Conservation (phyloP, 2,797 vertebrate genomes). For the Huso huso region DNA sequence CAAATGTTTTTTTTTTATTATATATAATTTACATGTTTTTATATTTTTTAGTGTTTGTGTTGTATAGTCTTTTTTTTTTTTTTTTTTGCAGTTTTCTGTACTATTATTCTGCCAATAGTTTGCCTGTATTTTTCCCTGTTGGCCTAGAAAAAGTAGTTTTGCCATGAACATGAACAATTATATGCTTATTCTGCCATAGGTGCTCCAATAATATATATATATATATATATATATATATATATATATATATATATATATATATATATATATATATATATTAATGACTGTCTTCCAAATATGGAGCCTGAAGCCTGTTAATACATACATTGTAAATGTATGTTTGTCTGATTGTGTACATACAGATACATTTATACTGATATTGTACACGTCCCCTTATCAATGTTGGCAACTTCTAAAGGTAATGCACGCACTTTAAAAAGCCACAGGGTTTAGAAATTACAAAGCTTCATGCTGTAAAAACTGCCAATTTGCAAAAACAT, state of each 20-base stretch:
- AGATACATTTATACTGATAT: constrained; percentile 26
- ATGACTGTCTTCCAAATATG: constrained; percentile 53
- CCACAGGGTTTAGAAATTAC: constrained; percentile 54
- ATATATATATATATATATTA: constrained; percentile 21
- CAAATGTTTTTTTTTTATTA: not conserved
- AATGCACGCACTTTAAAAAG: constrained; percentile 77
- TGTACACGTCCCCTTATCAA: constrained; percentile 29
- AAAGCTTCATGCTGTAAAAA: constrained; percentile 38
- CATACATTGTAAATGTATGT: constrained; percentile 24
- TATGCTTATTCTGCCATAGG: constrained; percentile 53
- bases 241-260: too few species aligned
- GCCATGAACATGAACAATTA: constrained; percentile 48
- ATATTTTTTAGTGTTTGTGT: constrained; percentile 21
- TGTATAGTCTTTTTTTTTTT: constrained; percentile 35
- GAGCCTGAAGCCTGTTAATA: constrained; percentile 30
- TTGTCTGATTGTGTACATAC: constrained; percentile 38
- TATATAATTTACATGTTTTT: not conserved
- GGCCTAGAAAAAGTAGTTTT: constrained; percentile 49
- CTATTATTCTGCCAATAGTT: constrained; percentile 52
- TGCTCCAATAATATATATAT: constrained; percentile 29
- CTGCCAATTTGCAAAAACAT: constrained; percentile 73
- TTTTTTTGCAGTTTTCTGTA: constrained; percentile 28
- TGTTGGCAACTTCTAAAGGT: constrained; percentile 67
- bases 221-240: too few species aligned
- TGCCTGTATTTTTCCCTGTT: constrained; percentile 35